Conservation (phyloP, 2,113 vertebrate genomes). For the Fregetta grallaria region DNA sequence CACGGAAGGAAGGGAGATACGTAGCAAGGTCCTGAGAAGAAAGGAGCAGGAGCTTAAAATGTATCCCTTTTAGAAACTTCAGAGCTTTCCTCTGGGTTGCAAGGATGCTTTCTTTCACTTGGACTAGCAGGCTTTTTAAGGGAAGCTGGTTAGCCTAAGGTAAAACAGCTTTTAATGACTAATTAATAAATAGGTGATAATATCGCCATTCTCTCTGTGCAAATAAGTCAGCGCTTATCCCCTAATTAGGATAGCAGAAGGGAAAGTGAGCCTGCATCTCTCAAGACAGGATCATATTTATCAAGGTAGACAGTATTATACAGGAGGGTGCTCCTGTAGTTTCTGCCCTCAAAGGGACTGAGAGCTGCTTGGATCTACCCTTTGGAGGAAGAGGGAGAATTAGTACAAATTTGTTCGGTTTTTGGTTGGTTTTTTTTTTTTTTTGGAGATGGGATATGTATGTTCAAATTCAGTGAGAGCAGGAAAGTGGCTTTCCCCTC, state of each 20-base stretch:
- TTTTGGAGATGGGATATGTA: background rate
- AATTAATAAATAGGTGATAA: background rate
- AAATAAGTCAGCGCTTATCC: background rate
- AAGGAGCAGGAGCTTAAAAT: background rate
- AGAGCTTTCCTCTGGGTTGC: background rate
- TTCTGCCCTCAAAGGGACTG: background rate
- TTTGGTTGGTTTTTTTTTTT: background rate
- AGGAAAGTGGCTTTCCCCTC: background rate
- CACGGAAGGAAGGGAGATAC: background rate
- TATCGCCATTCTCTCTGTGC: background rate
- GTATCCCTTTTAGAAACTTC: background rate
- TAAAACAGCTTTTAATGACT: background rate
- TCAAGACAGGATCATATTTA: background rate
- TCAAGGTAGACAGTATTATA: background rate
- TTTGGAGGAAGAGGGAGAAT: background rate
- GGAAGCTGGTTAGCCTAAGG: background rate
- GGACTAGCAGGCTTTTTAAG: background rate
- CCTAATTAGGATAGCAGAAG: background rate
- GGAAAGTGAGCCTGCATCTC: background rate
- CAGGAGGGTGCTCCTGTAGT: background rate
- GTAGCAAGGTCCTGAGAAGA: background rate
- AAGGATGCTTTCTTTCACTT: background rate
- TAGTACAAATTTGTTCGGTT: background rate
- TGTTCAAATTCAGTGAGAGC: background rate
- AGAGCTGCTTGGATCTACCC: background rate